Conservation (phyloP, 2,888 invertebrate species). For the Steinernema hermaphroditum region DNA sequence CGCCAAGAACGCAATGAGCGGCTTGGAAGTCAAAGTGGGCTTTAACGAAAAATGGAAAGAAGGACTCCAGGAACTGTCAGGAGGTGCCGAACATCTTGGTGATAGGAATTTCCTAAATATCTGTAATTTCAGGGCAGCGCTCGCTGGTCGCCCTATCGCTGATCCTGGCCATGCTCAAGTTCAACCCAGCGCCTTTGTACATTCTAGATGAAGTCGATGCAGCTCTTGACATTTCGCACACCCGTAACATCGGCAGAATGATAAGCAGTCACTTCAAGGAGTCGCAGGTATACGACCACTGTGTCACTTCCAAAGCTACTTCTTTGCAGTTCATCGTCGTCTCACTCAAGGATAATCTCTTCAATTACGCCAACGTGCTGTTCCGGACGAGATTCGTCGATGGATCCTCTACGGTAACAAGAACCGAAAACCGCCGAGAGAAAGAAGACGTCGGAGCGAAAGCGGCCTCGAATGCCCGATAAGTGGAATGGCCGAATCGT, state of each 20-base stretch:
- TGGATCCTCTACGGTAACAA: slow-evolving; percentile 84
- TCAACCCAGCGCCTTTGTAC: slow-evolving; percentile 96
- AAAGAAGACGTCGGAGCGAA: no score
- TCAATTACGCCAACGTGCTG: slow-evolving; percentile 95
- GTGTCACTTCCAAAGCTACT: no score
- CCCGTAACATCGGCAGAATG: slow-evolving; percentile 97
- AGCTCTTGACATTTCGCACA: slow-evolving; percentile 93
- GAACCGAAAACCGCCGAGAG: no score
- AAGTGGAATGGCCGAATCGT: no score
- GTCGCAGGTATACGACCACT: slow-evolving; percentile 75
- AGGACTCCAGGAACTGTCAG: slow-evolving; percentile 89
- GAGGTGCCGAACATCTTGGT: no score
- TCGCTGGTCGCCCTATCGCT: slow-evolving; percentile 91
- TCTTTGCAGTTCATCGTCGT: slow-evolving; percentile 99
- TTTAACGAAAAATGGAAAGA: slow-evolving; percentile 95
- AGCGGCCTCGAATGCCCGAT: no score
- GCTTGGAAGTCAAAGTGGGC: slow-evolving; percentile 74
- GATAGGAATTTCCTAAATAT: no score
- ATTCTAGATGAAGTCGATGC: slow-evolving; percentile 99
- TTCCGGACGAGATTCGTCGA: slow-evolving; percentile 92
- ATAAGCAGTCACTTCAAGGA: slow-evolving; percentile 83
- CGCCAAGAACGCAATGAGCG: not conserved
- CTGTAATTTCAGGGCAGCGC: no score
- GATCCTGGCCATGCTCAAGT: slow-evolving; percentile 90
- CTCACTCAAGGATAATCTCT: slow-evolving; percentile 98